Conservation (phyloP, 2,113 vertebrate genomes). For the Cavia aperea region DNA sequence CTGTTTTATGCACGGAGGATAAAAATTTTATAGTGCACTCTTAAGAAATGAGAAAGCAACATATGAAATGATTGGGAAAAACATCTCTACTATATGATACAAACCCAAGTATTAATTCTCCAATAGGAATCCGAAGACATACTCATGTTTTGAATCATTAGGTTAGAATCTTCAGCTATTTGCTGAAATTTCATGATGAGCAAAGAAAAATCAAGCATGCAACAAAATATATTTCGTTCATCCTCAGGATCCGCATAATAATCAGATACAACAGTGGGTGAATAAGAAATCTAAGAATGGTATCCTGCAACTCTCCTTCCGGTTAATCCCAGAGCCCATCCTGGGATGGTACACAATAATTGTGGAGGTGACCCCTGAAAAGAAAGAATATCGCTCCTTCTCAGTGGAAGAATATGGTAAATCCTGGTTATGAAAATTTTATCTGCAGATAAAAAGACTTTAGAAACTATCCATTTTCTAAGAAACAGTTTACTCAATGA, state of each 20-base stretch:
- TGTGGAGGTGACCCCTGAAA: slow-evolving; percentile 32
- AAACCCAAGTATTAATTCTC: too few species aligned
- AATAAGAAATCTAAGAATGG: slow-evolving; percentile 41
- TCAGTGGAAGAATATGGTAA: slow-evolving; percentile 74
- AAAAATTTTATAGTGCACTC: not conserved
- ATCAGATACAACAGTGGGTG: slow-evolving; percentile 73
- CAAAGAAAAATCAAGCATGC: not conserved
- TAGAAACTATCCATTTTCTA: not conserved
- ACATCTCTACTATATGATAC: not conserved
- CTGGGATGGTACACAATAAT: slow-evolving; percentile 68
- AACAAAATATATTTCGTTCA: not conserved
- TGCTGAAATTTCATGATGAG: not conserved
- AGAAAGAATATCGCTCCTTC: slow-evolving; percentile 54
- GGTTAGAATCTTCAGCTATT: not conserved
- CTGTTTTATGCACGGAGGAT: not conserved
- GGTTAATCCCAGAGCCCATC: slow-evolving; percentile 65
- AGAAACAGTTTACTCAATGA: not conserved
- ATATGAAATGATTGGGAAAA: not conserved
- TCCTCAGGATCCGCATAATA: slow-evolving; percentile 68
- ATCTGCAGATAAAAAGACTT: not conserved
- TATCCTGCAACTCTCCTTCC: slow-evolving; percentile 64
- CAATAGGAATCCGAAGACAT: not conserved
- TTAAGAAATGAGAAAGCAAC: not conserved
- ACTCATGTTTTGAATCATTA: not conserved
- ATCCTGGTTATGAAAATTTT: not conserved